These are phyloP conservation scores for Doryteuthis pealeii DNA, from an alignment of 1,140 invertebrate genomes.

Conservation along the genomic window DNA sequence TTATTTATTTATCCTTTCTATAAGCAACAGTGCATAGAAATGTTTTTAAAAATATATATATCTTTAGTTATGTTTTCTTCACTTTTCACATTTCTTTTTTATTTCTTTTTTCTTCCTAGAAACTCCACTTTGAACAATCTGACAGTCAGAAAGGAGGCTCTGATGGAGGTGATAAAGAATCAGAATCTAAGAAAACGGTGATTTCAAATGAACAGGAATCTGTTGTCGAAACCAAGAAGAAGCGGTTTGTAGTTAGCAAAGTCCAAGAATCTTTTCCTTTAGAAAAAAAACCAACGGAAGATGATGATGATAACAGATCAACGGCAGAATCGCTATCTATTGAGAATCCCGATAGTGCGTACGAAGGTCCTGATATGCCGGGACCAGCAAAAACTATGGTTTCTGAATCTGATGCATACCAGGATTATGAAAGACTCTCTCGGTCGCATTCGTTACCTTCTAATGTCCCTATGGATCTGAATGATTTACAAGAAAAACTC, in stretches of 20 bases:
- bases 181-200: constrained; percentile 15
- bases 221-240: constrained; percentile 45
- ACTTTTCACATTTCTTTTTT: background rate
- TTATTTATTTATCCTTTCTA: no score
- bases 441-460: constrained; percentile 19
- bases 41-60: no score
- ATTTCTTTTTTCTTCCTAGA: constrained; percentile 32
- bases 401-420: constrained; percentile 24
- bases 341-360: constrained; percentile 27
- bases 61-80: no score
- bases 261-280: constrained; percentile 34
- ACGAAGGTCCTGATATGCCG: constrained; percentile 22
- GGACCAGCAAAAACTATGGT: constrained; percentile 13
- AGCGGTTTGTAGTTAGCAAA: constrained; percentile 44
- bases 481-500: constrained; percentile 44
- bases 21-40: no score
- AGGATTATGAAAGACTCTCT: constrained; percentile 31
- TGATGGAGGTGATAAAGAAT: constrained; percentile 13
- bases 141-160: constrained; percentile 13
- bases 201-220: constrained; percentile 19
- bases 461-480: constrained; percentile 44
- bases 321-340: constrained; percentile 31
- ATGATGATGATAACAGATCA: constrained; percentile 40
- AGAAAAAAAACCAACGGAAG: constrained; percentile 44
- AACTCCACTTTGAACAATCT: constrained; percentile 29